These are phyloP conservation scores for Perizoma affinitatum DNA, from an alignment of 2,888 invertebrate species.

Conservation along the genomic window DNA sequence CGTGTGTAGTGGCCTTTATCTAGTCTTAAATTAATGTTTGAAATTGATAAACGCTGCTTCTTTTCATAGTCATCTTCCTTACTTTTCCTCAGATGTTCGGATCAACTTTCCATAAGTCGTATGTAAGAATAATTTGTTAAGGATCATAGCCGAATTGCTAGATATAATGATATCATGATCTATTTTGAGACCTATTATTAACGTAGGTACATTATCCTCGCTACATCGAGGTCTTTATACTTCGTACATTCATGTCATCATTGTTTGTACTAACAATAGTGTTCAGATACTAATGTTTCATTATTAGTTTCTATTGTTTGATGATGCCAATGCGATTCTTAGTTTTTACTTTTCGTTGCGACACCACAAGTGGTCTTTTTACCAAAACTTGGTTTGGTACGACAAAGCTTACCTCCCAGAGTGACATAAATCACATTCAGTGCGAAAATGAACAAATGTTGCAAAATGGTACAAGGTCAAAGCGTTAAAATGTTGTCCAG, in stretches of 20 bases:
- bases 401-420: slow-evolving; percentile 62
- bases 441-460: slow-evolving; percentile 77
- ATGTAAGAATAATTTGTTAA: slow-evolving; percentile 13
- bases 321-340: slow-evolving; percentile 54
- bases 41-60: slow-evolving; percentile 68
- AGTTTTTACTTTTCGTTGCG: slow-evolving; percentile 60
- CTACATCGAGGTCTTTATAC: slow-evolving; percentile 67
- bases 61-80: slow-evolving; percentile 46
- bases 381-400: slow-evolving; percentile 58
- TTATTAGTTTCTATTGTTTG: slow-evolving; percentile 55
- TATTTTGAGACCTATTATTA: slow-evolving; percentile 64
- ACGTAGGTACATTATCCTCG: slow-evolving; percentile 58
- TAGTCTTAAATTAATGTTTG: slow-evolving; percentile 78
- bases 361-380: slow-evolving; percentile 76
- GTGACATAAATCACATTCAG: slow-evolving; percentile 73
- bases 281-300: slow-evolving; percentile 57
- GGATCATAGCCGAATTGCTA: slow-evolving; percentile 54
- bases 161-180: slow-evolving; percentile 74
- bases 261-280: slow-evolving; percentile 57
- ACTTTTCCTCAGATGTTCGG: slow-evolving; percentile 2
- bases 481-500: slow-evolving; percentile 53
- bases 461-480: slow-evolving; percentile 72
- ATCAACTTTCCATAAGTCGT: slow-evolving; percentile 23
- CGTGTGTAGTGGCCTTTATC: slow-evolving; percentile 77
- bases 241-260: slow-evolving; percentile 52